phyloP scores from a whole-genome alignment of 2,888 invertebrate species.

The Spodoptera picta region DNA sequence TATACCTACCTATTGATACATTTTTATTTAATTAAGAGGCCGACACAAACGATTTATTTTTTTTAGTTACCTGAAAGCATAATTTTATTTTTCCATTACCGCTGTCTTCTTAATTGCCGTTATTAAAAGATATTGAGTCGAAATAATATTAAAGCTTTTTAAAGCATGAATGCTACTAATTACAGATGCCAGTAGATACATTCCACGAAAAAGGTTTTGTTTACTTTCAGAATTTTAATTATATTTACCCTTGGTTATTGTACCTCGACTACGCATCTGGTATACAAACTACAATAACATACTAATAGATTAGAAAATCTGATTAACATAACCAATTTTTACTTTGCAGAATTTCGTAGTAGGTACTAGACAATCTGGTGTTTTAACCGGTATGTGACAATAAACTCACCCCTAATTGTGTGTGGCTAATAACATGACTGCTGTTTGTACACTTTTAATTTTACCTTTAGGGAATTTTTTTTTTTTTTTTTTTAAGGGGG shows the following conservation, averaged over 20 bases:
- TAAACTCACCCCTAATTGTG: too few species aligned
- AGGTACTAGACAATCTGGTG: too few species aligned
- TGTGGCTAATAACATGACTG: too few species aligned
- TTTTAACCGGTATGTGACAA: too few species aligned
- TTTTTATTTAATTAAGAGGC: constrained; percentile 48
- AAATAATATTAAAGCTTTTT: constrained; percentile 58
- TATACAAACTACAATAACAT: constrained; percentile 26
- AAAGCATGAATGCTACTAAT: constrained; percentile 57
- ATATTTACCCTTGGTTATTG: constrained; percentile 5
- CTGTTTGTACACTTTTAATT: too few species aligned
- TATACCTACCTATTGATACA: constrained; percentile 6
- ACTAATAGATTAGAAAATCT: constrained; percentile 25
- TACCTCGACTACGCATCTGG: constrained; percentile 1
- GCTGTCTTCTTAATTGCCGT: constrained; percentile 68
- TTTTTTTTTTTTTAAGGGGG: too few species aligned
- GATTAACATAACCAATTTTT: too few species aligned
- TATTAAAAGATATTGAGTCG: constrained; percentile 65
- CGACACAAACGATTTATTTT: constrained; percentile 52
- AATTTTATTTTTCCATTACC: constrained; percentile 72
- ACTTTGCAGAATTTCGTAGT: too few species aligned
- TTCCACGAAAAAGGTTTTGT: constrained; percentile 26
- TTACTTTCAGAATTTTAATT: constrained; percentile 18
- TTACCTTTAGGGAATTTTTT: too few species aligned
- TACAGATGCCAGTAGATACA: constrained; percentile 34
- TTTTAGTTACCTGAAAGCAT: constrained; percentile 63